Evolutionary conservation across 2,113 vertebrate genomes (phyloP), one percentile per base, ranked within the genome.

Genomic region (Ictalurus furcatus): DNA sequence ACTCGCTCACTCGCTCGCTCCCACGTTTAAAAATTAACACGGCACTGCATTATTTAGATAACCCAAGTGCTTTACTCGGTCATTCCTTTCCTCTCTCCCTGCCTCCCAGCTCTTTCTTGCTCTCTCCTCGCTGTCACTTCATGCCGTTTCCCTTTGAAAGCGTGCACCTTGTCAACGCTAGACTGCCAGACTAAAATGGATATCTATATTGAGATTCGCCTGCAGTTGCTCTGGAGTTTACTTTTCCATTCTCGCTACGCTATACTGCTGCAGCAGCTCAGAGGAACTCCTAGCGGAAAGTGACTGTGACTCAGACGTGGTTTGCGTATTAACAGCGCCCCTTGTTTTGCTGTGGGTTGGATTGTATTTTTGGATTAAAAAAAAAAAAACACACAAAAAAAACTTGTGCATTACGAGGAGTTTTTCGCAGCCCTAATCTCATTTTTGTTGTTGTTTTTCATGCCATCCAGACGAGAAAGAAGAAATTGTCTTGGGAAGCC

Each of bases 401-500:
- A 37, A 37, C n/a, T n/a, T n/a, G 48, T 28, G 44, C 48, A 23
- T 63, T 59, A 30, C 48, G 0, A n/a, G 71, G 54, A 74, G 85
- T 25, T 74, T 74, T 52, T 83, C 25, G 6, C 21, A 19, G 2
- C 13, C 37, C 59, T 84, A 40, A 40, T 63, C 59, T 84, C 11
- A 30, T 19, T 65, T 34, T 4, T 30, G 40, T 44, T 48, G 44
- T 48, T 48, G 44, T 48, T 59, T 17, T 37, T 21, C 54, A 59
- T 30, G 37, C 80, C 17, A 85, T 86, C 69, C 94, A 99, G 98
- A 99, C 19, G 98, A 98, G 90, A 99, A 98, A 90, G 98, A 99
- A 93, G 98, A 99, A 90, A 95, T 92, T 12, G 92, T 99, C 84
- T 93, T 99, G 93, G 98, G 97, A 86, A 99, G 98, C 93, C 96